Base-by-base conservation (phyloP, 2,888 invertebrate genomes). In the Synergus gifuensis region DNA sequence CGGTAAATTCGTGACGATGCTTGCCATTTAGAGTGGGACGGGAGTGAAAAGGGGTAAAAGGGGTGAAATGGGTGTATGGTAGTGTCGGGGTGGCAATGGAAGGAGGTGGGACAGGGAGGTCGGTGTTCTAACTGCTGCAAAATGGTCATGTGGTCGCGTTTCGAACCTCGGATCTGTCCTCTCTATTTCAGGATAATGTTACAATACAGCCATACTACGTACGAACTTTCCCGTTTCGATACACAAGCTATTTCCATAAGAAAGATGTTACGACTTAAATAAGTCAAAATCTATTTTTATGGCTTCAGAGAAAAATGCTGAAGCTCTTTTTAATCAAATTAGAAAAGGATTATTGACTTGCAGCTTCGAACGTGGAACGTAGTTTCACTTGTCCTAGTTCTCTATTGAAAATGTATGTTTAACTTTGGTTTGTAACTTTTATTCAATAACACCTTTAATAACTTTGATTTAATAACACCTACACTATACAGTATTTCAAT, bases 1-100 rank as follows among this genome's bases (percentile, higher is more conserved):
- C 89, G 88, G 89, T 88, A 90, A 91, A 91, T 91, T 87, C 88
- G 88, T 86, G 88, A 89, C 88, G 88, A 88, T 82, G 84, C 82
- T 79, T 79, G 85, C 79, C 54, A 54, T 54, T 54, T 54, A 8
- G 54, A 54, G 54, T 54, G n/a, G n/a, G 14, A 40, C 67, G 40
- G 76, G 46, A 60, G 58, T 67, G n/a, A 54, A 54, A 54, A 9
- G 9, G 54, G n/a, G 3, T n/a, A 8, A 54, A 8, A n/a, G 54
- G n/a, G 54, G 54, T 54, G 54, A 16, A n/a, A n/a, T 54, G n/a
- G 54, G 54, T 54, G 54, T 2, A n/a, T 54, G 54, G n/a, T n/a
- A 3, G 54, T n/a, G n/a, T 18, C n/a, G 8, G n/a, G n/a, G 9
- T 9, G n/a, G 9, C 3, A 54, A 16, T 54, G n/a, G n/a, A n/a